Percentiles rank a stretch among this genome's conserved stretches.
Conservation (phyloP, 2,113 vertebrate species). For the Brevimyrus niger region DNA sequence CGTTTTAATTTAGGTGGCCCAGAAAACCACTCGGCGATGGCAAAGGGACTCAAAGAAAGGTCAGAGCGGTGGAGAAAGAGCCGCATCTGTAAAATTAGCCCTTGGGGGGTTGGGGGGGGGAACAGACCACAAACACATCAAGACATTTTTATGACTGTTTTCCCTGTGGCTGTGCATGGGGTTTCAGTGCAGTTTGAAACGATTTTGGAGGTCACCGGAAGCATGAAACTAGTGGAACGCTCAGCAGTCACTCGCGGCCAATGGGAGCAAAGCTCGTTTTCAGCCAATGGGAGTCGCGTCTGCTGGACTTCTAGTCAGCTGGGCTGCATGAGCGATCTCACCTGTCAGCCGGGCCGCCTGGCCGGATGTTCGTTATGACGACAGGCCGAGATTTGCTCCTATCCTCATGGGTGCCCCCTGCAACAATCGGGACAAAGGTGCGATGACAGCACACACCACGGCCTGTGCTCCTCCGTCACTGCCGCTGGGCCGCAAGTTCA, state of each 20-base stretch:
- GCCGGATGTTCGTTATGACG: constrained; percentile 89
- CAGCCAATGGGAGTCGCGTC: background rate
- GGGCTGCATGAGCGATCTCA: constrained; percentile 43
- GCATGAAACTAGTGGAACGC: background rate
- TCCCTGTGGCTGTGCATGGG: background rate
- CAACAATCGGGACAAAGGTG: background rate
- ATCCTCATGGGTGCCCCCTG: constrained; percentile 90
- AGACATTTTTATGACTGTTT: background rate
- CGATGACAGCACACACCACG: background rate
- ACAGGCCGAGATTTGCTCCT: constrained; percentile 96
- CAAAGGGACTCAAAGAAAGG: background rate
- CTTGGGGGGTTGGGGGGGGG: background rate
- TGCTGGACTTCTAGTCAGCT: background rate
- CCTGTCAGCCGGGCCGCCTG: constrained; percentile 94
- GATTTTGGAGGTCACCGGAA: background rate
- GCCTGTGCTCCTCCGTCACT: background rate
- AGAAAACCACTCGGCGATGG: background rate
- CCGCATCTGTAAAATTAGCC: background rate
- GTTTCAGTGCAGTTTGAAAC: background rate
- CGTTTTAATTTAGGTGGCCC: constrained; percentile 1
- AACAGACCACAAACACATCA: background rate
- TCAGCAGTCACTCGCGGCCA: background rate
- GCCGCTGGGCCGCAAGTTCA: background rate
- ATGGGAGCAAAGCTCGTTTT: background rate
- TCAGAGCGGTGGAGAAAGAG: background rate